Evolutionary conservation across 2,888 invertebrate species (phyloP).

Genomic region (Xylota segnis): DNA sequence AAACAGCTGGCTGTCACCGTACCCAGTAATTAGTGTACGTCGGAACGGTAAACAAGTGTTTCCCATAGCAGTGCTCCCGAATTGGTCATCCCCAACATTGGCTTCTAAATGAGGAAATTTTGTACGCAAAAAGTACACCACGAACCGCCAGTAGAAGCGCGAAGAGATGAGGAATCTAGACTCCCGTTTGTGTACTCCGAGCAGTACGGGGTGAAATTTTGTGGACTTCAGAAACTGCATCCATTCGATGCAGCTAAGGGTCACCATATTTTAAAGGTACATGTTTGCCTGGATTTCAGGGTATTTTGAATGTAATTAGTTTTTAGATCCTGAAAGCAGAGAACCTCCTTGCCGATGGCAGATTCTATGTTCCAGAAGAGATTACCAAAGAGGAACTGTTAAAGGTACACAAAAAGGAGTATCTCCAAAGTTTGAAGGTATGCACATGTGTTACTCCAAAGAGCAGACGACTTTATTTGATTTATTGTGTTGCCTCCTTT

Average conservation of each 20-base stretch:
- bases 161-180: constrained; percentile 80
- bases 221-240: constrained; percentile 93
- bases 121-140: constrained; percentile 66
- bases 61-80: not conserved
- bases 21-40: not conserved
- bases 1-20: constrained; percentile 46
- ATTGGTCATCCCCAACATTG: not conserved
- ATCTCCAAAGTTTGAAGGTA: constrained; percentile 90
- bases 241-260: constrained; percentile 96
- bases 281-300: not conserved
- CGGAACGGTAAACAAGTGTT: constrained; percentile 20
- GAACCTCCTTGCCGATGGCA: constrained; percentile 87
- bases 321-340: constrained; percentile 87
- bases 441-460: not conserved
- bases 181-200: constrained; percentile 92
- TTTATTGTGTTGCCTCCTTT: constrained; percentile 77
- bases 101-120: constrained; percentile 55
- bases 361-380: constrained; percentile 89
- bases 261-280: constrained; percentile 90
- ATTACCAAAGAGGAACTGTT: constrained; percentile 89
- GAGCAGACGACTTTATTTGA: not conserved
- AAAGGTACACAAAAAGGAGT: constrained; percentile 90
- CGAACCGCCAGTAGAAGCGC: constrained; percentile 41
- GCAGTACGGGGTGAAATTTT: constrained; percentile 92
- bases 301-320: not conserved